Conservation (phyloP, 2,113 vertebrate genomes). For the Lamprotornis superbus region DNA sequence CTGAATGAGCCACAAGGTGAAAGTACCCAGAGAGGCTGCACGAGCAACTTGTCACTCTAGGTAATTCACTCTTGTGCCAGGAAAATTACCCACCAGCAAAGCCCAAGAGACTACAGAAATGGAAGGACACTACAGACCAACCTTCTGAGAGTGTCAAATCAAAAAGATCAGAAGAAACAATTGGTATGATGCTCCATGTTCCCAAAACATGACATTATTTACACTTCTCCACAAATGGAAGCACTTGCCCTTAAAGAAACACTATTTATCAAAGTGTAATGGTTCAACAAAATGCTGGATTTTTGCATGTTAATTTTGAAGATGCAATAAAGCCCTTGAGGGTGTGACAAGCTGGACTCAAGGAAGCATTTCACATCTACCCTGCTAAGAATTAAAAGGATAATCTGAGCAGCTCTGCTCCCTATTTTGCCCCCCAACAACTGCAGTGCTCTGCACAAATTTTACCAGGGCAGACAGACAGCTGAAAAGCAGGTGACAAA, state of each 20-base stretch:
- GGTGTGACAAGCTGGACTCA: neutral
- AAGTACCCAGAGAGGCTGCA: neutral
- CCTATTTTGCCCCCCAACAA: neutral
- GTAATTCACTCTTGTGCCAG: neutral
- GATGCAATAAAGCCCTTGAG: neutral
- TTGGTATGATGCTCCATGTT: neutral
- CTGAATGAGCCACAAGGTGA: neutral
- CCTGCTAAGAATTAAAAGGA: neutral
- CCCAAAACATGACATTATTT: neutral
- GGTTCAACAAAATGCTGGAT: neutral
- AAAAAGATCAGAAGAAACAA: neutral
- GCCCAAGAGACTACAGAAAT: neutral
- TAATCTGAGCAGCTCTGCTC: neutral
- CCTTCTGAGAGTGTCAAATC: neutral
- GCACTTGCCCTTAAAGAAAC: neutral
- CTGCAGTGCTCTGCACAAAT: neutral
- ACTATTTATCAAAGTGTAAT: neutral
- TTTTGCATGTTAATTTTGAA: neutral
- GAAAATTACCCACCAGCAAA: neutral
- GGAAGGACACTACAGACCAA: neutral
- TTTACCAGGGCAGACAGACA: neutral
- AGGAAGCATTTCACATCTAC: neutral
- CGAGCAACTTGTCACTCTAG: neutral
- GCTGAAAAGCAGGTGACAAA: neutral
- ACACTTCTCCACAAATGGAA: neutral